These are phyloP conservation scores for Pseudochromis fuscus DNA, from an alignment of 2,797 vertebrate genomes.

Conservation along the genomic window DNA sequence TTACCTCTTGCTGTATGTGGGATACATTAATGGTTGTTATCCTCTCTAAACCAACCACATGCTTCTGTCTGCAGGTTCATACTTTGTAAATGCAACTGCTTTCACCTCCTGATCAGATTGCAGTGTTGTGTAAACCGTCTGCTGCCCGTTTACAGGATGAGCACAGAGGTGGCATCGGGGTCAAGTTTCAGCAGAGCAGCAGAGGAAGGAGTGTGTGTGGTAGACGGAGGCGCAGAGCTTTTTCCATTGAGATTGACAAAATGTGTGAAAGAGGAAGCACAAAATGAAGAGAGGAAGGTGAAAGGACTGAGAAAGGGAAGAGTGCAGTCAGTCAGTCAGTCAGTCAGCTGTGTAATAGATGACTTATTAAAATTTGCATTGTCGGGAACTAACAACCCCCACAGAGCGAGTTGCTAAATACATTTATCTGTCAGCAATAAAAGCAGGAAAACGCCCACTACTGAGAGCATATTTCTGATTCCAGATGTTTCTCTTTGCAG, in stretches of 20 bases:
- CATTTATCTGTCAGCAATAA: neutral
- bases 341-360: neutral
- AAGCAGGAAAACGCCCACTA: neutral
- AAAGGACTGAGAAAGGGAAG: neutral
- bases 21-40: neutral
- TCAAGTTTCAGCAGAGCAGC: slow-evolving; percentile 36
- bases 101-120: slow-evolving; percentile 49
- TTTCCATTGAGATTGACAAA: neutral
- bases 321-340: too few species aligned
- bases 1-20: too few species aligned
- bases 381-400: neutral
- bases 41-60: neutral
- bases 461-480: neutral
- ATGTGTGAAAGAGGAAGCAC: slow-evolving; percentile 4
- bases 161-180: slow-evolving; percentile 21
- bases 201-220: neutral
- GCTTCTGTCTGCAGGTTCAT: slow-evolving; percentile 32
- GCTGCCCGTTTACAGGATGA: slow-evolving; percentile 43
- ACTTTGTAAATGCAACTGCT: slow-evolving; percentile 19
- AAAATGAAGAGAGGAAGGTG: neutral
- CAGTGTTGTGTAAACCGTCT: slow-evolving; percentile 60
- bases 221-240: neutral
- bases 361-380: slow-evolving; percentile 6
- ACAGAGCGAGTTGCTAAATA: neutral
- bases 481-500: neutral